A percentile compares a stretch with the other conserved stretches of the same genome.
Evolutionary conservation across 2,113 vertebrate species (phyloP).

Genomic region (Coryphaenoides rupestris): DNA sequence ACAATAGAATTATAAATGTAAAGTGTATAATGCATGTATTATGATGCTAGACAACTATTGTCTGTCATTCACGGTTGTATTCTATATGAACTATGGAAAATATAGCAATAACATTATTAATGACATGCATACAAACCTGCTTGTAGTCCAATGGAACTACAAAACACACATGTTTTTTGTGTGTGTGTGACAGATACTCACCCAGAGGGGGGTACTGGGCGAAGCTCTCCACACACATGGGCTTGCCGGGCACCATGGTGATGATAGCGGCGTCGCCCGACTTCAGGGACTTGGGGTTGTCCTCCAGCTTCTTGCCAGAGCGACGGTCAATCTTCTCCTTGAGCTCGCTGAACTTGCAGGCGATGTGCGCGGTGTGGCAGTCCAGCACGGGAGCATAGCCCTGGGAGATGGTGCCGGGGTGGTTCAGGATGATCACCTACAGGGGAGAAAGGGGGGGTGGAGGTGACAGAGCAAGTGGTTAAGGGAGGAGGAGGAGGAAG

Average conservation of each 20-base stretch:
- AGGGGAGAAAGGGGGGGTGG: not conserved
- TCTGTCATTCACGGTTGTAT: no score
- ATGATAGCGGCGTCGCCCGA: slow-evolving; percentile 76
- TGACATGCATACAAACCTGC: no score
- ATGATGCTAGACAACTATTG: no score
- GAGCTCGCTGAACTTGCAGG: slow-evolving; percentile 78
- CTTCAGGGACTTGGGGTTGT: slow-evolving; percentile 74
- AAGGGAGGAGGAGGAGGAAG: not conserved
- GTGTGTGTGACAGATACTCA: slow-evolving; percentile 40
- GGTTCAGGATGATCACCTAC: slow-evolving; percentile 82
- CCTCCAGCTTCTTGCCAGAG: slow-evolving; percentile 79
- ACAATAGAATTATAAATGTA: no score
- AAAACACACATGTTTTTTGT: no score
- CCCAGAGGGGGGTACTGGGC: slow-evolving; percentile 74
- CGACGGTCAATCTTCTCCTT: slow-evolving; percentile 76
- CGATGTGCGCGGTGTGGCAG: slow-evolving; percentile 74
- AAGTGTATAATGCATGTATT: no score
- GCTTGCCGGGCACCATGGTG: slow-evolving; percentile 72
- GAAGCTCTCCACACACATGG: slow-evolving; percentile 79
- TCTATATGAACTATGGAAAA: no score
- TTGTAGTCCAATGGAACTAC: no score
- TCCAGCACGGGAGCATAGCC: slow-evolving; percentile 78
- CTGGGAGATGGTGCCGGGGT: slow-evolving; percentile 70
- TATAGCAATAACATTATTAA: no score
- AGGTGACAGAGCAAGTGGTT: not conserved